A percentile compares a stretch with the other conserved stretches of the same genome.
These are phyloP conservation scores for Brachionus rubens DNA, from an alignment of 1,140 invertebrate species.

Conservation along the genomic window DNA sequence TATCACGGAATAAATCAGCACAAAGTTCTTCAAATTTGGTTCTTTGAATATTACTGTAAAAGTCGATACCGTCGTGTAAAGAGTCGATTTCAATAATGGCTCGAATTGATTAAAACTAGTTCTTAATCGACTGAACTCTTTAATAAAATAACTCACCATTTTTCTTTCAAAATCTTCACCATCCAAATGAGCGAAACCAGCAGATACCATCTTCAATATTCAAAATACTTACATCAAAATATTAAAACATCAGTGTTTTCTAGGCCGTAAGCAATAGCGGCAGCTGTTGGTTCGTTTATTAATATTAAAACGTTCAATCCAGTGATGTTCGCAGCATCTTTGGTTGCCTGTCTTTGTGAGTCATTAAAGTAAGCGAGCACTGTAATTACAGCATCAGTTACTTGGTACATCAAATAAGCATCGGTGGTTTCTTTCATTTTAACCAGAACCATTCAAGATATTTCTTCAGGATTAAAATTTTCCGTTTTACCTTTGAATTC, in stretches of 20 bases:
- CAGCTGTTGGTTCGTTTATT: slow-evolving; percentile 62
- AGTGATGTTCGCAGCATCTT: slow-evolving; percentile 63
- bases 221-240: slow-evolving; percentile 92
- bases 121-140: slow-evolving; percentile 89
- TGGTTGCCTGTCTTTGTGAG: slow-evolving; percentile 63
- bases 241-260: slow-evolving; percentile 64
- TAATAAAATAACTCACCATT: slow-evolving; percentile 90
- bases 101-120: slow-evolving; percentile 87
- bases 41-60: slow-evolving; percentile 88
- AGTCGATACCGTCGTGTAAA: slow-evolving; percentile 88
- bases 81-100: slow-evolving; percentile 75
- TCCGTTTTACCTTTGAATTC: slow-evolving; percentile 83
- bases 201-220: slow-evolving; percentile 93
- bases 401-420: slow-evolving; percentile 75
- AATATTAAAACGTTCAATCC: slow-evolving; percentile 64
- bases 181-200: slow-evolving; percentile 93
- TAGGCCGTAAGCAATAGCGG: slow-evolving; percentile 63
- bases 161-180: slow-evolving; percentile 96
- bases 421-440: slow-evolving; percentile 90
- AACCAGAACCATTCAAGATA: slow-evolving; percentile 79
- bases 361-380: slow-evolving; percentile 63
- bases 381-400: slow-evolving; percentile 47
- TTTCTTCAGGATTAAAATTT: too few species aligned
- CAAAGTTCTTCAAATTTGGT: slow-evolving; percentile 72
- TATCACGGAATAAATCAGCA: slow-evolving; percentile 79